Percentiles rank a stretch among this genome's conserved stretches.
Conservation (phyloP, 2,113 vertebrate species). For the Hypanus sabinus region DNA sequence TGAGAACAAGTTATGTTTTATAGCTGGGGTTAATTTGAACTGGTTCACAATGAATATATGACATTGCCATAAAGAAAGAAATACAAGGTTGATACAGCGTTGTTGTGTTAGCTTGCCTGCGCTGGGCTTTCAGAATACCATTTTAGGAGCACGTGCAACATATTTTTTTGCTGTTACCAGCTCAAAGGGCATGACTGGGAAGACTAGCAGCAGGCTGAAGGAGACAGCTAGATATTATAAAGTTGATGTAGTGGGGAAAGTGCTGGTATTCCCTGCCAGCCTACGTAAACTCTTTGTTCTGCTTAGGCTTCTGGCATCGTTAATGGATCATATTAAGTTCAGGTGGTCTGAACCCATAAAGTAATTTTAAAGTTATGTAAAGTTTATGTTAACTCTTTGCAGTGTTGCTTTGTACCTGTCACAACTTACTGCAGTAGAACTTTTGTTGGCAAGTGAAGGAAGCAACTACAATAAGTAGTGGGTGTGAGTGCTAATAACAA, state of each 20-base stretch:
- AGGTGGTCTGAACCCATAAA: background rate
- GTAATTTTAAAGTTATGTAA: background rate
- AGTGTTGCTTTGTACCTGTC: background rate
- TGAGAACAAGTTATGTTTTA: background rate
- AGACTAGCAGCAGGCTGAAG: background rate
- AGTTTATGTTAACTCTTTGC: background rate
- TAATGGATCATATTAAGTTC: background rate
- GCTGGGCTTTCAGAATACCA: background rate
- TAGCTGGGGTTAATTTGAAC: background rate
- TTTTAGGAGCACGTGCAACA: background rate
- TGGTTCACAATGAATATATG: background rate
- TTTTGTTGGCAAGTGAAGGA: background rate
- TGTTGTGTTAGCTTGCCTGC: background rate
- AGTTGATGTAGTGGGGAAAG: constrained; percentile 3
- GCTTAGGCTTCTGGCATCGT: background rate
- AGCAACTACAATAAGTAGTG: background rate
- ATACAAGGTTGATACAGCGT: background rate
- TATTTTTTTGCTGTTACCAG: background rate
- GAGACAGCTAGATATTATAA: background rate
- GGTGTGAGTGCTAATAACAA: background rate
- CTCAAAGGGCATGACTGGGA: constrained; percentile 1
- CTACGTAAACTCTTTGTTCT: constrained; percentile 20
- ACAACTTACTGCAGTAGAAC: background rate
- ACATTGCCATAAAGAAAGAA: constrained; percentile 3
- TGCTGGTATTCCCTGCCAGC: background rate